Base-by-base conservation (phyloP, 2,888 invertebrate species). In the Meghimatium bilineatum region DNA sequence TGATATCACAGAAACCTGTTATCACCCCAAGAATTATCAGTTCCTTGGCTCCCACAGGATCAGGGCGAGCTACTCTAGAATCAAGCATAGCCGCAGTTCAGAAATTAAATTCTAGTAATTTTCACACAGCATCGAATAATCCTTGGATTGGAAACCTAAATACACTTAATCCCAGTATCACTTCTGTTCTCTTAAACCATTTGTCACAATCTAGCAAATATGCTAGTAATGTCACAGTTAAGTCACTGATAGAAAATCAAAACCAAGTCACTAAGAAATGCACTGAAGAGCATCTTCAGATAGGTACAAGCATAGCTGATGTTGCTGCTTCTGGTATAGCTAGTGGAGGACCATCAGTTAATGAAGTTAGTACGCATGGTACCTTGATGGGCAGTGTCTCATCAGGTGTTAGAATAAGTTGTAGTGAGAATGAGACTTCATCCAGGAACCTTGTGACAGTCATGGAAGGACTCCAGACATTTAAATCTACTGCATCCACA, bases 211-310 rank as follows among this genome's bases (percentile, higher is more conserved):
- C 69, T 20, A 83, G 79, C 32, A 90, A 90, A 76, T 92, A 92
- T 85, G 91, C 92, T 29, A 89, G 89, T 32, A 92, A 92, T 85
- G 90, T 92, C 34, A 92, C 92, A 14, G 92, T 92, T 1, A 92
- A 91, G 87, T 89, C 89, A 36, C 86, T 92, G 69, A 86, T 92
- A 74, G 91, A 92, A 85, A 67, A 67, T 29, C 60, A 60, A n/a
- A 91, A 88, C 72, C 82, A 91, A 79, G 90, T 86, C 6, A 72
- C 86, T 0, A 88, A 87, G 63, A 49, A 82, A 38, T 56, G 69
- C 1, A 32, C 20, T 20, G 72, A 80, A n/a, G 69, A 71, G n/a
- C 69, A 20, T 12, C 36, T 34, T 34, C 34, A 32, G 69, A 34
- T 2, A 20, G 34, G 1, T 20, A 20, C 69, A 69, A 23, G 20